Percentiles rank a stretch among this genome's conserved stretches.
Evolutionary conservation across 2,888 invertebrate species (phyloP).

Genomic region (Perithous albicinctus): DNA sequence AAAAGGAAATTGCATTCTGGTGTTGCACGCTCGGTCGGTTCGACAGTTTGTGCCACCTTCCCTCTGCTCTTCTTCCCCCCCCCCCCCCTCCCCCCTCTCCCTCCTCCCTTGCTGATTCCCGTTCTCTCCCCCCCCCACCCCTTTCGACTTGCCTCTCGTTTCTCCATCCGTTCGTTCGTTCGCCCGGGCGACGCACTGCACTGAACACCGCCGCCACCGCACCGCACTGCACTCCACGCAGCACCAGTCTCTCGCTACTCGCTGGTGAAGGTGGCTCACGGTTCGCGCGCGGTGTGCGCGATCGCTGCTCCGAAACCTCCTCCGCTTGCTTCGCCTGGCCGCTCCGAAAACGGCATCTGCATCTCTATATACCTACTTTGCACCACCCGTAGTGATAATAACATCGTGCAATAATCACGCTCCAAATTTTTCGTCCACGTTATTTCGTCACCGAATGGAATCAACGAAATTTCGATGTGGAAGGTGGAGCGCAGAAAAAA

Average conservation of each 20-base stretch:
- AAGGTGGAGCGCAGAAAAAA: not conserved
- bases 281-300: slow-evolving; percentile 14
- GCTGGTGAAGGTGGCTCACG: slow-evolving; percentile 49
- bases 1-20: slow-evolving; percentile 58
- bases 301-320: not conserved
- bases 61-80: slow-evolving; percentile 56
- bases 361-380: too few species aligned
- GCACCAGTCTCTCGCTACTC: slow-evolving; percentile 69
- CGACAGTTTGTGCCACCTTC: slow-evolving; percentile 73
- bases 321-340: not conserved
- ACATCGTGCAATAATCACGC: not conserved
- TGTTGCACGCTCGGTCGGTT: slow-evolving; percentile 66
- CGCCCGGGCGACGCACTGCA: slow-evolving; percentile 72
- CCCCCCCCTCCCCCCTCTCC: too few species aligned
- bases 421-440: not conserved
- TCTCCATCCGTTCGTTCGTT: slow-evolving; percentile 63
- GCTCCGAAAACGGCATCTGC: not conserved
- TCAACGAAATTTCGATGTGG: not conserved
- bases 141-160: slow-evolving; percentile 42
- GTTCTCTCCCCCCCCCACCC: slow-evolving; percentile 45
- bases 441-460: not conserved
- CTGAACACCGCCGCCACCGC: slow-evolving; percentile 64
- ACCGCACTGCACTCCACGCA: slow-evolving; percentile 67
- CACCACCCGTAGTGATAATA: not conserved
- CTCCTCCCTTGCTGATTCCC: too few species aligned